A percentile compares a stretch with the other conserved stretches of the same genome.
phyloP scores from a whole-genome alignment of 2,113 vertebrate species.

The Diadophis punctatus region DNA sequence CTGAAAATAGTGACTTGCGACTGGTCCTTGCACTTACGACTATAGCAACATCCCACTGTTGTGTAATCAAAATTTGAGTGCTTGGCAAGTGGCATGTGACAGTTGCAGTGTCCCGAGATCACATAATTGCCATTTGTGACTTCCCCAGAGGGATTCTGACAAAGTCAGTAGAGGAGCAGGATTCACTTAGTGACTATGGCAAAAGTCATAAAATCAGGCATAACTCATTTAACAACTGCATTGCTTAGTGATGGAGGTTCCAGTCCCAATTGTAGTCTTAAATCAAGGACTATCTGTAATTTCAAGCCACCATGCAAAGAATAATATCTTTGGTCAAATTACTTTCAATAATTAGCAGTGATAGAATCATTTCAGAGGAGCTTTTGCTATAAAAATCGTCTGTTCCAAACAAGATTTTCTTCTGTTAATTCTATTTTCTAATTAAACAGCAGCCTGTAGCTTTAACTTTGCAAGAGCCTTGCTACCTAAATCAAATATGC shows the following conservation, averaged over 20 bases:
- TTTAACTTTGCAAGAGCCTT: not conserved
- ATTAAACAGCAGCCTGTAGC: not conserved
- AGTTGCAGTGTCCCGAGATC: not conserved
- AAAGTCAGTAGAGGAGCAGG: not conserved
- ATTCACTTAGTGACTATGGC: not conserved
- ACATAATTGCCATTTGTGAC: not conserved
- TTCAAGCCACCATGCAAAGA: not conserved
- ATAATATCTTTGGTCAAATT: not conserved
- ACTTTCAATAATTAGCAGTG: not conserved
- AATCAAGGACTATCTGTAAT: not conserved
- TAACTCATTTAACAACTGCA: not conserved
- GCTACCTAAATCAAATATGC: not conserved
- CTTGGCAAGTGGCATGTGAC: not conserved
- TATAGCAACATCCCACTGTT: not conserved
- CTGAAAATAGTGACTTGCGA: not conserved
- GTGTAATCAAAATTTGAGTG: not conserved
- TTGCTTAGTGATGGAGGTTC: not conserved
- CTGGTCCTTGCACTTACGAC: not conserved
- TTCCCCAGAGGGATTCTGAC: not conserved
- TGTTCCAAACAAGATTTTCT: not conserved
- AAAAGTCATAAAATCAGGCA: not conserved
- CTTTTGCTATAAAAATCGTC: not conserved
- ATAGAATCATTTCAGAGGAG: not conserved
- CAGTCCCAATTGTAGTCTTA: not conserved
- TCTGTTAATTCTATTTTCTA: not conserved